Base-by-base conservation (phyloP, 2,888 invertebrate species). In the Ormia ochracea region DNA sequence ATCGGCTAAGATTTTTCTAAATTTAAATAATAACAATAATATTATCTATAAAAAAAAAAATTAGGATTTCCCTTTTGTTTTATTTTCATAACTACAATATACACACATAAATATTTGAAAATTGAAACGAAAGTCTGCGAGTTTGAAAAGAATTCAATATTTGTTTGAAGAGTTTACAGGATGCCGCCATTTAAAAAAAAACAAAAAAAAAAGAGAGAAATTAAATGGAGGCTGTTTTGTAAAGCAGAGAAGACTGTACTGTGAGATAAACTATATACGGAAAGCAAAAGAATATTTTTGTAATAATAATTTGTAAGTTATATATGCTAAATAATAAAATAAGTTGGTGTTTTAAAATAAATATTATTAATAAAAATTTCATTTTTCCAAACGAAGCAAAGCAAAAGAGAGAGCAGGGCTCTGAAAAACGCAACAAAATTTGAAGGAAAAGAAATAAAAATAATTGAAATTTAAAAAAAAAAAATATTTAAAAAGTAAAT, bases 341-440 rank as follows among this genome's bases (percentile, higher is more conserved):
- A 80, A 80, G 80, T 80, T 68, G 80, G 56, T 81, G 78, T 76
- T 52, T 43, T 75, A 3, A n/a, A n/a, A n/a, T 48, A 79, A 79
- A 70, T 83, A 43, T 66, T 54, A 61, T 66, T 38, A 38, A 23
- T 4, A 56, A 36, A 50, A 33, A n/a, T 50, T 33, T 19, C 1
- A 28, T 41, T 54, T 21, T 12, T 3, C n/a, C n/a, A n/a, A n/a
- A n/a, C n/a, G 43, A 54, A 77, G 84, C 75, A 72, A 78, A 63
- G 48, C 50, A 78, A n/a, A 82, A 50, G 83, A n/a, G 82, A 50
- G 83, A 84, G 83, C 82, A 82, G 84, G 84, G 83, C 85, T 84
- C 85, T 68, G 78, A 33, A 84, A 85, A 84, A 83, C 83, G 84
- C 84, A 84, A 50, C 78, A 83, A 81, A 72, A 78, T 36, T 38